Percentiles rank a stretch among this genome's conserved stretches.
Conservation (phyloP, 2,888 invertebrate species). For the Antheraea yamamai region DNA sequence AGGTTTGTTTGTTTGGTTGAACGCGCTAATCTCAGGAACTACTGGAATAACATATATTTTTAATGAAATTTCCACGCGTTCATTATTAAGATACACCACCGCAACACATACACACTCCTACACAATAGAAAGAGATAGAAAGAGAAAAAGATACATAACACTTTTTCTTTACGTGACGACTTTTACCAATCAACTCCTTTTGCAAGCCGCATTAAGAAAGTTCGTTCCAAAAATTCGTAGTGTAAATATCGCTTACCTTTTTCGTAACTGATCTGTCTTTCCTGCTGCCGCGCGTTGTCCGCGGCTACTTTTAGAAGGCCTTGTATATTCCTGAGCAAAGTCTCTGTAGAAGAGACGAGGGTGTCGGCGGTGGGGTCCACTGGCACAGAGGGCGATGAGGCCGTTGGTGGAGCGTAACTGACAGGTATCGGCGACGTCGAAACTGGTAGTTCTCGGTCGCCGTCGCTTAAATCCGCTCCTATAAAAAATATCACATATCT, state of each 20-base stretch:
- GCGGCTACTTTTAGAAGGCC: conserved; percentile 98
- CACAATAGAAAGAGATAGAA: too few relatives aligned
- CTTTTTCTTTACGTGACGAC: too few relatives aligned
- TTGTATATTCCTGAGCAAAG: conserved; percentile 96
- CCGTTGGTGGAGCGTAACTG: conserved; percentile 90
- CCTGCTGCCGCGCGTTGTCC: conserved; percentile 97
- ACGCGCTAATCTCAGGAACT: too few relatives aligned
- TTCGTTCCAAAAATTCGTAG: too few relatives aligned
- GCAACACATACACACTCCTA: too few relatives aligned
- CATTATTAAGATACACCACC: too few relatives aligned
- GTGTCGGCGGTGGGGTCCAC: conserved; percentile 78
- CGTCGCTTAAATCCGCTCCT: conserved; percentile 89
- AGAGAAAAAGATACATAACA: too few relatives aligned
- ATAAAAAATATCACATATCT: conserved; percentile 19
- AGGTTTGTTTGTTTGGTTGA: too few relatives aligned
- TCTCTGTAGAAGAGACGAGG: conserved; percentile 93
- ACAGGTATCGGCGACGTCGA: conserved; percentile 86
- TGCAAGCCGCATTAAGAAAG: too few relatives aligned
- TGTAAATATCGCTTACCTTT: conserved; percentile 88
- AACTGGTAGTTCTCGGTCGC: conserved; percentile 85
- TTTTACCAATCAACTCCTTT: too few relatives aligned
- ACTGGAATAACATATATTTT: too few relatives aligned
- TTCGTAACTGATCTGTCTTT: conserved; percentile 97
- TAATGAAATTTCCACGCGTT: too few relatives aligned
- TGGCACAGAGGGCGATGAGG: conserved; percentile 72